These are phyloP conservation scores for Anomalospiza imberbis DNA, from an alignment of 2,797 vertebrate genomes.

Conservation along the genomic window DNA sequence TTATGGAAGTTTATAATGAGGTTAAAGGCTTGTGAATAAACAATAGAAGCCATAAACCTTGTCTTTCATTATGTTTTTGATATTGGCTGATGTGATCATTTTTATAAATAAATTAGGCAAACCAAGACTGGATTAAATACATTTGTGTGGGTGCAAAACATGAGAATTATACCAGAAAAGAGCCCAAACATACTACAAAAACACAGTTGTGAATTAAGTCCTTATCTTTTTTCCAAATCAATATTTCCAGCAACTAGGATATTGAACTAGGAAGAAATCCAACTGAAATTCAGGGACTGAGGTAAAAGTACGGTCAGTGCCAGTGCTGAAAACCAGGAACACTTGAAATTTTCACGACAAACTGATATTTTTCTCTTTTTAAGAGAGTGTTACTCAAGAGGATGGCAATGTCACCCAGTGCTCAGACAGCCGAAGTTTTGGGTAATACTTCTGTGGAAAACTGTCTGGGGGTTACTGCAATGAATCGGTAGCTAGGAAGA, in stretches of 20 bases:
- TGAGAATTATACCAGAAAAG: background rate
- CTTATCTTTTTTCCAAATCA: background rate
- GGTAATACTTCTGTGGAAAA: background rate
- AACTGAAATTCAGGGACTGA: background rate
- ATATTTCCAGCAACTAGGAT: background rate
- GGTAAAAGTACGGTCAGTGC: background rate
- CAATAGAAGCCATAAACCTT: background rate
- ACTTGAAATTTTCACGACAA: background rate
- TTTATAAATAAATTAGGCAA: background rate
- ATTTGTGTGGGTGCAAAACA: background rate
- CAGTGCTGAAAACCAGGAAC: background rate
- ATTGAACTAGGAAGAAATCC: background rate
- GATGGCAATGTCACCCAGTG: background rate
- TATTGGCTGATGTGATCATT: background rate
- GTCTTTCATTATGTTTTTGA: background rate
- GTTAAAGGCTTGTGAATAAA: background rate
- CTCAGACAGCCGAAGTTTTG: background rate
- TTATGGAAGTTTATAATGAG: background rate
- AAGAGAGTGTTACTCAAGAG: background rate
- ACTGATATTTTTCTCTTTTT: background rate
- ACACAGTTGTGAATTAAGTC: background rate
- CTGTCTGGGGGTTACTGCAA: background rate
- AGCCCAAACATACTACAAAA: background rate
- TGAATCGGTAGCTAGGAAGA: background rate
- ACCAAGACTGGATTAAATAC: background rate